Evolutionary conservation across 2,888 invertebrate genomes (phyloP), one percentile per base, ranked within the genome.

Genomic region (Stenodera caucasica): DNA sequence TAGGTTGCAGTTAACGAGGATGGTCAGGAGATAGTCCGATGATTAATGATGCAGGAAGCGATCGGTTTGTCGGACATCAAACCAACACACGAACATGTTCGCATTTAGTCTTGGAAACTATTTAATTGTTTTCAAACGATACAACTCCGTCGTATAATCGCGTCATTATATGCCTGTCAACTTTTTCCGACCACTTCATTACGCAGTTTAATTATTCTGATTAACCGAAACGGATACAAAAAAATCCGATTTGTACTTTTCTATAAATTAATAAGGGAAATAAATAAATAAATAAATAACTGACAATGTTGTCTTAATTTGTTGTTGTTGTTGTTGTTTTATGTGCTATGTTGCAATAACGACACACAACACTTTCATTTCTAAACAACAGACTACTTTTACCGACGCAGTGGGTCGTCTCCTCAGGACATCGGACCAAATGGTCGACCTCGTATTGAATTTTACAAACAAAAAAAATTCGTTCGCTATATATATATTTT

Each of bases 11-110:
- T 55, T 61, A 61, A 61, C 61, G 49, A 57, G 59, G 56, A 64
- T 58, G 60, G 54, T 60, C 64, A 58, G 54, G 49, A 37, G 54
- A 40, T 56, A 49, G 51, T 51, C 30, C 53, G 49, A 73, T 75
- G 77, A 77, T 77, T 76, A 73, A 77, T 76, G 75, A 74, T 74
- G 70, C 75, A 77, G 76, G 77, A 77, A 76, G 74, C 75, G 71
- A 74, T 74, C 71, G 73, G 73, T 72, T 75, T 75, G 74, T 76
- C 74, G 70, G 73, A 73, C 75, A 71, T 70, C 37, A 40, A 40
- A 40, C 37, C 15, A 8, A 40, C 7, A 40, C 37, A 40, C 15
- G 18, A 35, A 35, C 18, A 40, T 40, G 15, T 40, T 18, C 7
- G 8, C 18, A 18, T 40, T 40, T 40, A 40, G n/a, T 18, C 37